Evolutionary conservation across 2,797 vertebrate species (phyloP), one percentile per base, ranked within the genome.

Genomic region (Perdix hodgsoniae): DNA sequence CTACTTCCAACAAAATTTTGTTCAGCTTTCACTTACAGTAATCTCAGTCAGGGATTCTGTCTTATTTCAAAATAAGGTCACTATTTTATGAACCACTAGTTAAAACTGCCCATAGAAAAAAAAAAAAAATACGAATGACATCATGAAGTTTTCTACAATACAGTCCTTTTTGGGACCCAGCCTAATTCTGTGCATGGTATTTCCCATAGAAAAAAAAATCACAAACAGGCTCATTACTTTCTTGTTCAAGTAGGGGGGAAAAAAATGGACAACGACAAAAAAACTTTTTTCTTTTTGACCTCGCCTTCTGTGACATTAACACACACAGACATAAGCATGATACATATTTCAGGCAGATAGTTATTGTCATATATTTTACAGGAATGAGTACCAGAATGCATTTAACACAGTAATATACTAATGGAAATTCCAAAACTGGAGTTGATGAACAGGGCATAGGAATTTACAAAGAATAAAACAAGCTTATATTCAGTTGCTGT

Each of bases 21-120:
- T 63, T 96, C 54, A 72, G 82, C 37, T 96, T 95, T 91, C 59
- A 92, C 50, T 93, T 88, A 88, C 11, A 50, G 56, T 86, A 93
- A 86, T 95, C 83, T 69, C 1, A 3, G 90, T 93, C 54, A 86
- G 60, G 96, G 12, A n/a, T n/a, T 54, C 21, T 83, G 1, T 57
- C 4, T 60, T 71, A 67, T 39, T 74, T 3, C 31, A 23, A 50
- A 80, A 71, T 35, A 52, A 70, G 81, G 74, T 29, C n/a, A 37
- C 18, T 15, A 6, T 70, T 95, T 79, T 23, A 61, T 44, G 31
- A 77, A 12, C 27, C 4, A 17, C 8, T 49, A 45, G 4, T 52
- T 82, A 73, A 69, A 93, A 61, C 11, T 54, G 3, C n/a, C 77
- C 23, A 75, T 23, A 54, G 12, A 52, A 75, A 66, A 44, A 6